phyloP scores from a whole-genome alignment of 2,888 invertebrate species.

The Labia minor region DNA sequence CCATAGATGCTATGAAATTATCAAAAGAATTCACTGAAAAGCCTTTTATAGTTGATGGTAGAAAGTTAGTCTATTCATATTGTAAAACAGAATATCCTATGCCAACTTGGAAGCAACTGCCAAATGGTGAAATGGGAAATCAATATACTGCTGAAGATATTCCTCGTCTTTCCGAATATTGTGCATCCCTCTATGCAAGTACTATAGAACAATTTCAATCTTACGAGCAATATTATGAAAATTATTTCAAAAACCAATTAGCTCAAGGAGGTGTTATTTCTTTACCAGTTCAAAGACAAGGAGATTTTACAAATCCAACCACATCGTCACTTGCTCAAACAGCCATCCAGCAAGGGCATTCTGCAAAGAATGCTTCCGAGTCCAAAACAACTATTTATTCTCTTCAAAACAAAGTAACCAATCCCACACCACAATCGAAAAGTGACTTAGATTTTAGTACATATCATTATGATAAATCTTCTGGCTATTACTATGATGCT shows the following conservation, averaged over 20 bases:
- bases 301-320: constrained; percentile 36
- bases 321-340: constrained; percentile 83
- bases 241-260: constrained; percentile 57
- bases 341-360: constrained; percentile 58
- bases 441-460: constrained; percentile 79
- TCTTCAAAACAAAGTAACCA: constrained; percentile 27
- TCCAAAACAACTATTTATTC: not conserved
- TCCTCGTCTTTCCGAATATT: constrained; percentile 61
- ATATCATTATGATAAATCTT: constrained; percentile 86
- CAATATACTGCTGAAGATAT: constrained; percentile 54
- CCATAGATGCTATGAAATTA: constrained; percentile 71
- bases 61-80: constrained; percentile 32
- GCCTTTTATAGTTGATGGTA: constrained; percentile 47
- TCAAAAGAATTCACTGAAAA: constrained; percentile 54
- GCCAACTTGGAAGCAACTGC: not conserved
- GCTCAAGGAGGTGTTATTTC: constrained; percentile 46
- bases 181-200: constrained; percentile 61
- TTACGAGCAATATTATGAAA: constrained; percentile 58
- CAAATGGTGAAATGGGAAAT: constrained; percentile 24
- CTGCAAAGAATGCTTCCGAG: constrained; percentile 24
- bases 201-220: constrained; percentile 59
- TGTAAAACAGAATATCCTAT: not conserved
- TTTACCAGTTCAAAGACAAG: constrained; percentile 29
- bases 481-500: constrained; percentile 93
- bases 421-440: constrained; percentile 29